A percentile compares a stretch with the other conserved stretches of the same genome.
phyloP scores from a whole-genome alignment of 1,140 invertebrate species.

The Philotrypesis tridentata region DNA sequence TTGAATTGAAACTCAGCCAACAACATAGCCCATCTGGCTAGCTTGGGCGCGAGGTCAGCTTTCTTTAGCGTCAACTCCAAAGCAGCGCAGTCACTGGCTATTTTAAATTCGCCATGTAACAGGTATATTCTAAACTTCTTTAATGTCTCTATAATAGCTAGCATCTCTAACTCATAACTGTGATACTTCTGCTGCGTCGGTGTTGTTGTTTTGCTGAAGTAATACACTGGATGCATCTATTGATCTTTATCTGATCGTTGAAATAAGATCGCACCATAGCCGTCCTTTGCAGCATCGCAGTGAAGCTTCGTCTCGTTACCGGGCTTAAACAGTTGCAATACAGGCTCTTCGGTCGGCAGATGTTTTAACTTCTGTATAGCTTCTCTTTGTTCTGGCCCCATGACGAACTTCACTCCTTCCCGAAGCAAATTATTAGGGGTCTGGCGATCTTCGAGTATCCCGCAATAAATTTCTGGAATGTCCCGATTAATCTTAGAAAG shows the following conservation, averaged over 20 bases:
- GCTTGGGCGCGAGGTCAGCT: too few relatives aligned
- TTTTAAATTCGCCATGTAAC: too few relatives aligned
- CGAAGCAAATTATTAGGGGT: conserved; percentile 23
- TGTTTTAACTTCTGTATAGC: conserved; percentile 31
- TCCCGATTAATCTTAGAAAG: conserved; percentile 42
- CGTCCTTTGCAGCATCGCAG: conserved; percentile 61
- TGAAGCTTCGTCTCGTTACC: conserved; percentile 51
- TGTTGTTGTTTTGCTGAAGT: conserved; percentile 42
- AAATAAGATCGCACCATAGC: conserved; percentile 61
- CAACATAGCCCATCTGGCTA: too few relatives aligned
- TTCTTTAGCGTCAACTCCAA: too few relatives aligned
- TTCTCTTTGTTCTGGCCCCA: not conserved
- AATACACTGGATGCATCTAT: conserved; percentile 49
- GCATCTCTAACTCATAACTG: conserved; percentile 48
- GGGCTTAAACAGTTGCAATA: too few relatives aligned
- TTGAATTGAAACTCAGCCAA: too few relatives aligned
- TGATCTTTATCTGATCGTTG: conserved; percentile 55
- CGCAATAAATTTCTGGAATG: conserved; percentile 49
- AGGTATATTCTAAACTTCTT: conserved; percentile 59
- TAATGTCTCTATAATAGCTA: conserved; percentile 50
- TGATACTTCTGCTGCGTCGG: conserved; percentile 41
- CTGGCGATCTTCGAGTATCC: not conserved
- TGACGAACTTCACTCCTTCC: conserved; percentile 12
- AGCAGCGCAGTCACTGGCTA: too few relatives aligned
- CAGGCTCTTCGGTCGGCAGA: not conserved